Evolutionary conservation across 2,113 vertebrate species (phyloP).

Genomic region (Turnix velox): DNA sequence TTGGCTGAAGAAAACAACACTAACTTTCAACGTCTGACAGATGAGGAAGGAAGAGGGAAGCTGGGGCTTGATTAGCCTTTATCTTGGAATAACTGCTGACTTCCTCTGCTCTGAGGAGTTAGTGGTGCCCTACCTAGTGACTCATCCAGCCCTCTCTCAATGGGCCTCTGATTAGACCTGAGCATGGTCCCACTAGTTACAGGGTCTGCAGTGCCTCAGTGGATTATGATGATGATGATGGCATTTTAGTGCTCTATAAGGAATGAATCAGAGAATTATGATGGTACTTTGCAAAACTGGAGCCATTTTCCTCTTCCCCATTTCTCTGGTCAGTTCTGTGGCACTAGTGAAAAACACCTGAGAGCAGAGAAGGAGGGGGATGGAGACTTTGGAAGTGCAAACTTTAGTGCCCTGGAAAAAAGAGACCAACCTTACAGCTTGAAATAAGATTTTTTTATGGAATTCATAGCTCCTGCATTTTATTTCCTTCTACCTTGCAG

Average conservation of each 20-base stretch:
- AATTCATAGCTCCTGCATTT: neutral
- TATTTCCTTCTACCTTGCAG: neutral
- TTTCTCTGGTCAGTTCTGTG: neutral
- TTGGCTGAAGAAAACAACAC: neutral
- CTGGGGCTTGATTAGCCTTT: neutral
- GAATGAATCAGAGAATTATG: neutral
- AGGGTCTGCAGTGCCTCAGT: neutral
- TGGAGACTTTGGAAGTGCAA: neutral
- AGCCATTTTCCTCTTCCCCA: neutral
- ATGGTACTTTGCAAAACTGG: neutral
- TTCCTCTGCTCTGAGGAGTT: neutral
- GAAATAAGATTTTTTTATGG: neutral
- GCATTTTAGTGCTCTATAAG: neutral
- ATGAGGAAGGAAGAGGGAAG: neutral
- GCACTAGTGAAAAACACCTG: neutral
- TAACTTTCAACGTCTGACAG: neutral
- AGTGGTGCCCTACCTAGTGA: neutral
- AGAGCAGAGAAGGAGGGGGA: neutral
- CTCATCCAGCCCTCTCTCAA: neutral
- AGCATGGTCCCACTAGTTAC: accelerated
- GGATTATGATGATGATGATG: neutral
- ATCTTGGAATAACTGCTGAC: neutral
- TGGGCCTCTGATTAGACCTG: neutral
- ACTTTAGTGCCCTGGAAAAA: neutral
- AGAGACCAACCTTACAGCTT: neutral